Evolutionary conservation across 2,113 vertebrate species (phyloP).

Genomic region (Xenus cinereus): DNA sequence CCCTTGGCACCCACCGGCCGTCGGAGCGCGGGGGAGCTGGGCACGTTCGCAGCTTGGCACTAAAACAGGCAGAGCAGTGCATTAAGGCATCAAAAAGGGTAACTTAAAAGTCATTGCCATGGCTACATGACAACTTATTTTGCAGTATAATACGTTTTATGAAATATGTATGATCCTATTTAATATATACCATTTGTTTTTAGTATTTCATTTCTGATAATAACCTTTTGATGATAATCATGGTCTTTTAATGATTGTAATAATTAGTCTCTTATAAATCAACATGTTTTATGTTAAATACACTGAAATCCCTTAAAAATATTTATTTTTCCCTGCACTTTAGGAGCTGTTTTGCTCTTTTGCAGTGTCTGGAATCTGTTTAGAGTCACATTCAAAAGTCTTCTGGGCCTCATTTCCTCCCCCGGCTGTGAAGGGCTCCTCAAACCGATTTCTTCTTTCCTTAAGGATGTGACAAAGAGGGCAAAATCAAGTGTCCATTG

Average conservation of each 20-base stretch:
- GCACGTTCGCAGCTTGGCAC: neutral
- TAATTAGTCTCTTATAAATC: constrained; percentile 47
- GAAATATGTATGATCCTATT: constrained; percentile 46
- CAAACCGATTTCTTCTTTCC: neutral
- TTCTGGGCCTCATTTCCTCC: neutral
- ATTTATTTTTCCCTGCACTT: constrained; percentile 36
- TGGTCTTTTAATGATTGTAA: constrained; percentile 19
- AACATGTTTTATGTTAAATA: constrained; percentile 24
- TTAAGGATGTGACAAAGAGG: constrained; percentile 39
- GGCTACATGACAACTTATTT: constrained; percentile 58
- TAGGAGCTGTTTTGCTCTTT: constrained; percentile 56
- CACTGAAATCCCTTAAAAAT: constrained; percentile 30
- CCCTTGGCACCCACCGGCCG: neutral
- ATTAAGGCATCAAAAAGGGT: constrained; percentile 40
- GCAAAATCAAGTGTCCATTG: constrained; percentile 32
- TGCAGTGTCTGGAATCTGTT: constrained; percentile 9
- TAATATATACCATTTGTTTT: constrained; percentile 57
- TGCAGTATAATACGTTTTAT: constrained; percentile 17
- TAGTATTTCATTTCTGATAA: constrained; percentile 53
- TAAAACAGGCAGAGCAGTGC: neutral
- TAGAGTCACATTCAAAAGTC: constrained; percentile 36
- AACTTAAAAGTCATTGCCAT: constrained; percentile 60
- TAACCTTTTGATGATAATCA: constrained; percentile 54
- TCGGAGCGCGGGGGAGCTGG: neutral
- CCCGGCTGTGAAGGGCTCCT: constrained; percentile 11